Conservation (phyloP, 2,797 vertebrate species). For the Thripadectes ignobilis region DNA sequence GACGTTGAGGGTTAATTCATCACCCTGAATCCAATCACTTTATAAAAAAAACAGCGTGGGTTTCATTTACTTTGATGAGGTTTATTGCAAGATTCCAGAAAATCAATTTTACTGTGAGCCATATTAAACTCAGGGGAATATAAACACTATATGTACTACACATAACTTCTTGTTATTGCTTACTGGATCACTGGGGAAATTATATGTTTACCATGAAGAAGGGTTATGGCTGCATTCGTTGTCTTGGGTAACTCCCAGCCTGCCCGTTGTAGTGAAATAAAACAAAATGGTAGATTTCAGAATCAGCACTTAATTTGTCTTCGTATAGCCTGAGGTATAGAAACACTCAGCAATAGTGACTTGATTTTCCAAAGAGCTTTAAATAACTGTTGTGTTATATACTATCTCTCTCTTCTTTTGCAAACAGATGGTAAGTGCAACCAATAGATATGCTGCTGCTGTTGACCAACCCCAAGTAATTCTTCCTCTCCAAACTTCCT, state of each 20-base stretch:
- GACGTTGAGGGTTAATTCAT: constrained; percentile 73
- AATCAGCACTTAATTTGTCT: constrained; percentile 56
- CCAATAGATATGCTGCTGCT: neutral
- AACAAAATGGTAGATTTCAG: constrained; percentile 60
- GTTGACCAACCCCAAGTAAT: neutral
- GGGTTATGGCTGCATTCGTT: constrained; percentile 70
- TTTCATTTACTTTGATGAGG: constrained; percentile 82
- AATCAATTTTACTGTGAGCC: constrained; percentile 80
- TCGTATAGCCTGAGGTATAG: constrained; percentile 34
- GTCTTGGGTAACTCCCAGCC: constrained; percentile 70
- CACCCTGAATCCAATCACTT: constrained; percentile 76
- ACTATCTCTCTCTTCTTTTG: neutral
- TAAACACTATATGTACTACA: constrained; percentile 75
- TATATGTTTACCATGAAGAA: constrained; percentile 75
- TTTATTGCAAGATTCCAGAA: constrained; percentile 79
- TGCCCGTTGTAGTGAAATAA: constrained; percentile 68
- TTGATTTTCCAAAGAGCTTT: constrained; percentile 51
- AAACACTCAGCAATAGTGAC: constrained; percentile 9
- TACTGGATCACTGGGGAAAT: constrained; percentile 79
- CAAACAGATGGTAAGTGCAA: neutral
- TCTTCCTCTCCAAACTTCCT: neutral
- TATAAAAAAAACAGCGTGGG: constrained; percentile 72
- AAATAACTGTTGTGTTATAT: neutral
- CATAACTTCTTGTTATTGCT: constrained; percentile 81
- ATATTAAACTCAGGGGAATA: constrained; percentile 79